A percentile compares a stretch with the other conserved stretches of the same genome.
phyloP scores from a whole-genome alignment of 1,140 invertebrate species.

The Vollenhovia emeryi region DNA sequence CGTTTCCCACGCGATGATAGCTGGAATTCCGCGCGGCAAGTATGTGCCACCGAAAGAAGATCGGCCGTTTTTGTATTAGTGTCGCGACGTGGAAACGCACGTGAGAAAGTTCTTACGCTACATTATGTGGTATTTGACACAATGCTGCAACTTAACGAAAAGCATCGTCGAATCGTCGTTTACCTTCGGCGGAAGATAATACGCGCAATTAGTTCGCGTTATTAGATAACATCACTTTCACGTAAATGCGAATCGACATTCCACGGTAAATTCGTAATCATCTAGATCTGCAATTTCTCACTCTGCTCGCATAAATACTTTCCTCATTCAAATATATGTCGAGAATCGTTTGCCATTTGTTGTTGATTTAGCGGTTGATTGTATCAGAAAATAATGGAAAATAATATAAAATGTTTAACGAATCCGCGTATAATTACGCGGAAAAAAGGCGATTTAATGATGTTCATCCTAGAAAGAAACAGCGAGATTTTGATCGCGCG shows the following conservation, averaged over 20 bases:
- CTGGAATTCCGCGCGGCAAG: slow-evolving; percentile 32
- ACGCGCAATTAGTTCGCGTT: slow-evolving; percentile 24
- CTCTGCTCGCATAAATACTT: neutral
- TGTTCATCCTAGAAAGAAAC: neutral
- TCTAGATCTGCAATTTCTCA: neutral
- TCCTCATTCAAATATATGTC: neutral
- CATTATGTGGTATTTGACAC: slow-evolving; percentile 45
- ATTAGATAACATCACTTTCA: slow-evolving; percentile 42
- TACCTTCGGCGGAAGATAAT: slow-evolving; percentile 29
- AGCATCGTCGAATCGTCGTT: slow-evolving; percentile 25
- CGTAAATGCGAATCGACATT: neutral
- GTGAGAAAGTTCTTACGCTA: slow-evolving; percentile 62
- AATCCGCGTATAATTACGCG: neutral
- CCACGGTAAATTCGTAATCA: neutral
- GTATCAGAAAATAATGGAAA: neutral
- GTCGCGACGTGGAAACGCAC: slow-evolving; percentile 40
- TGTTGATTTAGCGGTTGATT: neutral
- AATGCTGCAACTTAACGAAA: slow-evolving; percentile 36
- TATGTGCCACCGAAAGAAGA: slow-evolving; percentile 41
- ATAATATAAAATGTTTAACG: neutral
- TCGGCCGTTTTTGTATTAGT: slow-evolving; percentile 56
- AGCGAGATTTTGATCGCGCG: neutral
- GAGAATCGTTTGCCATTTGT: neutral
- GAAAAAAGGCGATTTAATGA: neutral
- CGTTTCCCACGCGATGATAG: slow-evolving; percentile 47